Evolutionary conservation across 2,888 invertebrate species (phyloP).

Genomic region (Nysson spinosus): DNA sequence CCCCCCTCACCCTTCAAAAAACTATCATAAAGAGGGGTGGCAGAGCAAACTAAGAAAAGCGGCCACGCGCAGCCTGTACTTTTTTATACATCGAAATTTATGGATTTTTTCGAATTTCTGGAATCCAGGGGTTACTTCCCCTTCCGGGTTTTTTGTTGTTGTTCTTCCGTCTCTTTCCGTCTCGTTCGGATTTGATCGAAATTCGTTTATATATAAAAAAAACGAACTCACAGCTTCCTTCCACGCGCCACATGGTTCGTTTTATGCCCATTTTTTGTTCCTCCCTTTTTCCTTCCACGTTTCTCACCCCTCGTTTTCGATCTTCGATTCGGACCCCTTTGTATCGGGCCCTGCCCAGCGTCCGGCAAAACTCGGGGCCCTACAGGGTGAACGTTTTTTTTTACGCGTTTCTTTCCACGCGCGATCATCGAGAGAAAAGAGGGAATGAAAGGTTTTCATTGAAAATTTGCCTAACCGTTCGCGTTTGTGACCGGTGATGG

Average conservation of each 20-base stretch:
- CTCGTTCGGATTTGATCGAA: slow-evolving; percentile 20
- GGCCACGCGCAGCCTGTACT: slow-evolving; percentile 21
- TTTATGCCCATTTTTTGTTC: slow-evolving; percentile 66
- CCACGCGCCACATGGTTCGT: slow-evolving; percentile 73
- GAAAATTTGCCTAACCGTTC: slow-evolving; percentile 74
- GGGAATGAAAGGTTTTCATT: slow-evolving; percentile 69
- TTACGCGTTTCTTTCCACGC: slow-evolving; percentile 18
- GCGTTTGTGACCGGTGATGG: slow-evolving; percentile 51
- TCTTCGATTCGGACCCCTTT: slow-evolving; percentile 62
- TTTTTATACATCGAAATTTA: slow-evolving; percentile 35
- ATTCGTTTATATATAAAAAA: too few relatives aligned
- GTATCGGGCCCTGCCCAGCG: slow-evolving; percentile 65
- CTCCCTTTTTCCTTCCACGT: slow-evolving; percentile 15
- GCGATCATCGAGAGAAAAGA: slow-evolving; percentile 27
- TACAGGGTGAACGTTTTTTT: slow-evolving; percentile 15
- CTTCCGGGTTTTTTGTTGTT: slow-evolving; percentile 30
- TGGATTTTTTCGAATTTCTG: slow-evolving; percentile 42
- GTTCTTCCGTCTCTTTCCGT: slow-evolving; percentile 29
- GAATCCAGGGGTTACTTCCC: slow-evolving; percentile 44
- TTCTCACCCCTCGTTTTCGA: slow-evolving; percentile 47
- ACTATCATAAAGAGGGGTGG: background rate
- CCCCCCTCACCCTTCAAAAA: too few relatives aligned
- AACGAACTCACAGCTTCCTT: slow-evolving; percentile 57
- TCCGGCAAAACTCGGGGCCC: slow-evolving; percentile 66
- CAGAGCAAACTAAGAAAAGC: background rate